Conservation (phyloP, 2,888 invertebrate genomes). For the Himalopsyche japonica region DNA sequence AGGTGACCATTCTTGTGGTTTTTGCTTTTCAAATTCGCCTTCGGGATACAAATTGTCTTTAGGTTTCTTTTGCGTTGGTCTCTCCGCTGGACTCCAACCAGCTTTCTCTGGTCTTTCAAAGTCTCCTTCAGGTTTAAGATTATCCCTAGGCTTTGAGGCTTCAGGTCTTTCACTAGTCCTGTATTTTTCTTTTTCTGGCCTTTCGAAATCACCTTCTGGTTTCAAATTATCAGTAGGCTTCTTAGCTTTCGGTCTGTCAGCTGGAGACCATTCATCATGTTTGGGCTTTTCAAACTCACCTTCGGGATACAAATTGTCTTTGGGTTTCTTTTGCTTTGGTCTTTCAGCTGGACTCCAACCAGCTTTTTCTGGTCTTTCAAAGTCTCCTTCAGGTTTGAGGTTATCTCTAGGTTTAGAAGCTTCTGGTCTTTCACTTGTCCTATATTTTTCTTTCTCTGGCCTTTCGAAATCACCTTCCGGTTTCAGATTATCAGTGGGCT, state of each 20-base stretch:
- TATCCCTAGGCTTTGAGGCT: slow-evolving; percentile 54
- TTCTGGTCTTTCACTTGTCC: slow-evolving; percentile 47
- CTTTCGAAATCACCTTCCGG: slow-evolving; percentile 60
- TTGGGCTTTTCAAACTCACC: slow-evolving; percentile 58
- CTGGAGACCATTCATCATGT: slow-evolving; percentile 52
- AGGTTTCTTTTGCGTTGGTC: slow-evolving; percentile 48
- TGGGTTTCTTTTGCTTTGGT: slow-evolving; percentile 48
- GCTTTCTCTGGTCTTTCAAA: slow-evolving; percentile 49
- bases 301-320: slow-evolving; percentile 56
- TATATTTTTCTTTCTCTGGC: slow-evolving; percentile 45
- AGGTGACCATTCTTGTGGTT: slow-evolving; percentile 44
- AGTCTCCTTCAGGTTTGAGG: slow-evolving; percentile 51
- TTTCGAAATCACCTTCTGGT: slow-evolving; percentile 61
- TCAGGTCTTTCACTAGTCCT: slow-evolving; percentile 50
- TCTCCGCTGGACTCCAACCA: slow-evolving; percentile 50
- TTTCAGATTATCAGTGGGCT: slow-evolving; percentile 60
- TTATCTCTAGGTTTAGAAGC: slow-evolving; percentile 57
- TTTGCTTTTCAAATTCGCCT: slow-evolving; percentile 52
- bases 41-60: slow-evolving; percentile 54
- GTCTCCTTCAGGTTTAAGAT: slow-evolving; percentile 55
- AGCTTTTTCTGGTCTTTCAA: slow-evolving; percentile 49
- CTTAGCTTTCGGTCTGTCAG: slow-evolving; percentile 50
- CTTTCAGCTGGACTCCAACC: slow-evolving; percentile 52
- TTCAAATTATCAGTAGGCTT: slow-evolving; percentile 57
- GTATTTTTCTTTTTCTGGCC: slow-evolving; percentile 46